These are phyloP conservation scores for Chaenocephalus aceratus DNA, from an alignment of 2,113 vertebrate species.

Conservation along the genomic window DNA sequence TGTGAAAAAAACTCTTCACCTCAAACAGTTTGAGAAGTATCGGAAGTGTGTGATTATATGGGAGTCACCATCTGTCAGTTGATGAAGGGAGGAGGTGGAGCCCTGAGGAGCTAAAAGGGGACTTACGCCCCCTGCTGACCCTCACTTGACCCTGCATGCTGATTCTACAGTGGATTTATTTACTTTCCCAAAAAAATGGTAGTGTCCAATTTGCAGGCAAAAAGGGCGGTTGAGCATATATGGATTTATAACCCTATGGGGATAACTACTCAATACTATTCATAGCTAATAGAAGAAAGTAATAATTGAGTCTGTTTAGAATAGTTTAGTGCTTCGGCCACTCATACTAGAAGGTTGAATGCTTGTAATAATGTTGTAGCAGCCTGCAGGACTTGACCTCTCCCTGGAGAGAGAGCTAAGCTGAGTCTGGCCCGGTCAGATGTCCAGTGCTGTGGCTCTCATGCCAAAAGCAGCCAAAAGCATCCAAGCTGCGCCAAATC, in stretches of 20 bases:
- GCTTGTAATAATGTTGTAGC: slow-evolving; percentile 57
- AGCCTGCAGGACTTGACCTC: slow-evolving; percentile 61
- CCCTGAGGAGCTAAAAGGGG: slow-evolving; percentile 35
- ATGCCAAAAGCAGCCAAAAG: slow-evolving; percentile 44
- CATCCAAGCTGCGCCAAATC: slow-evolving; percentile 59
- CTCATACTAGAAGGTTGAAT: slow-evolving; percentile 40
- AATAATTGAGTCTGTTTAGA: background rate
- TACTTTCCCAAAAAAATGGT: slow-evolving; percentile 2
- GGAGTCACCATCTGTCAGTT: slow-evolving; percentile 73
- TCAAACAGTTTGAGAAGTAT: slow-evolving; percentile 62
- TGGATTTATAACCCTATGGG: background rate
- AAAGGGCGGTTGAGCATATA: background rate
- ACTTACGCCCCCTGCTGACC: slow-evolving; percentile 71
- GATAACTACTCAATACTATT: background rate
- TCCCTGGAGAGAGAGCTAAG: slow-evolving; percentile 63
- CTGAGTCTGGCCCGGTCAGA: slow-evolving; percentile 66
- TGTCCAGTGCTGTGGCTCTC: slow-evolving; percentile 25
- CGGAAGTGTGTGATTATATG: slow-evolving; percentile 79
- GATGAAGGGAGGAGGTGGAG: slow-evolving; percentile 58
- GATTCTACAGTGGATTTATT: background rate
- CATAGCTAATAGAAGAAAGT: background rate
- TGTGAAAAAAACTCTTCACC: slow-evolving; percentile 71
- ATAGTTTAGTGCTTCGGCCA: background rate
- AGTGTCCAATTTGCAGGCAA: background rate
- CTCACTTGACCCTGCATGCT: slow-evolving; percentile 50